Conservation (phyloP, 2,797 vertebrate genomes). For the Melanotaenia nigrans region DNA sequence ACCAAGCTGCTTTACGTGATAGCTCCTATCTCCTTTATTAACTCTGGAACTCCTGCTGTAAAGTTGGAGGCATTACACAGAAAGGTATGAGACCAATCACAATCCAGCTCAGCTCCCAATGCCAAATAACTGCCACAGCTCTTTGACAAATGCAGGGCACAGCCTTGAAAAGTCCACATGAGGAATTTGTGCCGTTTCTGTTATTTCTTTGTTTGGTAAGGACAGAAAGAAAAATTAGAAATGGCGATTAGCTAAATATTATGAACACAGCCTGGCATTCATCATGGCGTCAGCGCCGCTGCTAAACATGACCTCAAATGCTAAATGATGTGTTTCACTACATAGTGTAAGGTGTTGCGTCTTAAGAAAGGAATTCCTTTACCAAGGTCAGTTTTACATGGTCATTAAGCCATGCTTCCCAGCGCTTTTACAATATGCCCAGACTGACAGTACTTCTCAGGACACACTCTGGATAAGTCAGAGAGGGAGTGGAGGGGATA, state of each 20-base stretch:
- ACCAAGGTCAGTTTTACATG: slow-evolving; percentile 50
- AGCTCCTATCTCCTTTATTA: slow-evolving; percentile 61
- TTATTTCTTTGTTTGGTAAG: slow-evolving; percentile 49
- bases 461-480: slow-evolving; percentile 45
- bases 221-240: slow-evolving; percentile 47
- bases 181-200: slow-evolving; percentile 44
- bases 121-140: slow-evolving; percentile 72
- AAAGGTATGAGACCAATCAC: slow-evolving; percentile 63
- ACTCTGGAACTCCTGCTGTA: slow-evolving; percentile 60
- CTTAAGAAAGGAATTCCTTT: slow-evolving; percentile 39
- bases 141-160: slow-evolving; percentile 56
- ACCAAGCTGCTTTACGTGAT: slow-evolving; percentile 53
- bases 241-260: slow-evolving; percentile 51
- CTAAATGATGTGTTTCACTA: slow-evolving; percentile 44
- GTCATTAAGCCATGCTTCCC: slow-evolving; percentile 33
- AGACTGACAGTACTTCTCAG: slow-evolving; percentile 44
- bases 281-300: slow-evolving; percentile 38
- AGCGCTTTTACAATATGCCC: background rate
- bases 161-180: slow-evolving; percentile 53
- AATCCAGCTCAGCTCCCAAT: slow-evolving; percentile 32
- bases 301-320: slow-evolving; percentile 47
- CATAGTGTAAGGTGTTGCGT: slow-evolving; percentile 24
- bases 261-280: slow-evolving; percentile 45
- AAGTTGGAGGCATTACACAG: slow-evolving; percentile 59
- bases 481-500: slow-evolving; percentile 54